These are phyloP conservation scores for Cordilura impudica DNA, from an alignment of 2,888 invertebrate genomes.

Conservation along the genomic window DNA sequence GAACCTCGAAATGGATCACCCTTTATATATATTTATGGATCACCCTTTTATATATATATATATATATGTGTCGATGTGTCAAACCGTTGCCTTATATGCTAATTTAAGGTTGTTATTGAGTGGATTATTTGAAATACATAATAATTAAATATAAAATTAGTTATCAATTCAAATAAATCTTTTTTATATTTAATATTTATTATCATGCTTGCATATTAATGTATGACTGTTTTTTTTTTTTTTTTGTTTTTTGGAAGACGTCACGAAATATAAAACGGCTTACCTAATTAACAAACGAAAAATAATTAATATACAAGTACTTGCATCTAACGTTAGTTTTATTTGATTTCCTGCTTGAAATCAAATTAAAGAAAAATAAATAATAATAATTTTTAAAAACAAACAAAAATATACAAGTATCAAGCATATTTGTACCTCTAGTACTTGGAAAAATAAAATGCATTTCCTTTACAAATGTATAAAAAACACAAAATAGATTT, in stretches of 20 bases:
- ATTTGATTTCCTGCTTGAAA: background rate
- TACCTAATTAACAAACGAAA: background rate
- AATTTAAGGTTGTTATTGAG: background rate
- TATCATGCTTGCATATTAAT: background rate
- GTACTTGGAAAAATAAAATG: conserved; percentile 46
- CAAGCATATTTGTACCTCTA: no score
- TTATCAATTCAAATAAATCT: background rate
- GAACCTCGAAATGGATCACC: no score
- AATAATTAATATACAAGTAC: background rate
- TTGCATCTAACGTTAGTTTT: background rate
- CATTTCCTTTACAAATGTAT: conserved; percentile 33
- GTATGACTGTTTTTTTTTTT: background rate
- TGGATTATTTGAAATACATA: background rate
- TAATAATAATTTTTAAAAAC: background rate
- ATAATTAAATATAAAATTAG: background rate
- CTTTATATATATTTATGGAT: no score
- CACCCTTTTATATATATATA: no score
- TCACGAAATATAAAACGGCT: background rate
- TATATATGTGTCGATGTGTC: no score
- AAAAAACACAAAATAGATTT: conserved; percentile 14
- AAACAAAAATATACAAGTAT: background rate
- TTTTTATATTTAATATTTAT: background rate
- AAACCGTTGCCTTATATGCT: background rate
- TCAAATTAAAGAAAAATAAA: background rate
- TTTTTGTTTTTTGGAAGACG: background rate